Evolutionary conservation across 2,113 vertebrate genomes (phyloP), one percentile per base, ranked within the genome.

Genomic region (Orcinus orca): DNA sequence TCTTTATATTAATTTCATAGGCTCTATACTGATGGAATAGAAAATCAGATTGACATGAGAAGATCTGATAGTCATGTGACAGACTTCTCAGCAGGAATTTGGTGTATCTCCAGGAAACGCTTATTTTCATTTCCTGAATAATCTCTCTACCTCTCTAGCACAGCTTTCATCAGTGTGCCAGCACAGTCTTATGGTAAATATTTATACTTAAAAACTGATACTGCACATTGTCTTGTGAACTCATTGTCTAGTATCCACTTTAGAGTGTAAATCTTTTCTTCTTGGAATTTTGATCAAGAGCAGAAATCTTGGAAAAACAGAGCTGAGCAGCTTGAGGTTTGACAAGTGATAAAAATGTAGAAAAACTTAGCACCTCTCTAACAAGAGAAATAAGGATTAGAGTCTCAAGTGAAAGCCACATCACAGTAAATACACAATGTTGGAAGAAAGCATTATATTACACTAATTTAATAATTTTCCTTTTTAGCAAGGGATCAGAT

Each of bases 101-200:
- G 97, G 25, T 36, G 94, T 97, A 97, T 98, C 94, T 97, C 94
- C 58, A 1, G 95, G 88, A 93, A 95, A 97, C 53, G 67, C 62
- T 86, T 93, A 82, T 96, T 94, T 92, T 89, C 68, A 92, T 96
- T 97, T 98, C 96, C 95, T 98, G 94, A 96, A 95, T 98, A 97
- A 97, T 97, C 90, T 97, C 91, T 94, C 83, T 90, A 50, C 60
- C 90, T 44, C 90, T 96, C 92, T 95, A 93, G 95, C 65, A 82
- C 82, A 98, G 60, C 93, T 97, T 97, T 98, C 97, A 68, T 89
- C 79, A 90, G 84, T 92, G 86, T 90, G 97, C 84, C 38, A 95
- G 90, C 81, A 96, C 86, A 97, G 82, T 87, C 92, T 96, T 93
- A 85, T 85, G 88, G 58, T 95, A 17, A 97, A 44, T 95, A 80